phyloP scores from a whole-genome alignment of 2,797 vertebrate species.

The Enteromius paludinosus region DNA sequence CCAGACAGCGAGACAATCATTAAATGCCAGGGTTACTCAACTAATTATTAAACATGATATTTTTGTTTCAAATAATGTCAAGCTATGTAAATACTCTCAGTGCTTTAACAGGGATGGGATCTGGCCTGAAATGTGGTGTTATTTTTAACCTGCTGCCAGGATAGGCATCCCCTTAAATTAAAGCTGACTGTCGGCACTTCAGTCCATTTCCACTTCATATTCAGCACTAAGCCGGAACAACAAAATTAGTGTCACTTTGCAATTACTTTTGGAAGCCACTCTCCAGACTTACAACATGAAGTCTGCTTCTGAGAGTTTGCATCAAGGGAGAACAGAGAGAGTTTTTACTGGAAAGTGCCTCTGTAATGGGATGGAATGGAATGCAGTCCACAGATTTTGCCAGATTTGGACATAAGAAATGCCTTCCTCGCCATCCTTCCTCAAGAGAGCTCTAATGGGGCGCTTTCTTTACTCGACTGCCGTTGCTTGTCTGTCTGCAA shows the following conservation, averaged over 20 bases:
- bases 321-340: conserved; percentile 5
- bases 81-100: conserved; percentile 7
- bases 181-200: conserved; percentile 32
- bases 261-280: conserved; percentile 30
- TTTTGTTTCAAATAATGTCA: conserved; percentile 23
- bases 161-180: conserved; percentile 30
- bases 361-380: conserved; percentile 48
- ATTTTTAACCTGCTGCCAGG: conserved; percentile 18
- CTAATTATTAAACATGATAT: conserved; percentile 16
- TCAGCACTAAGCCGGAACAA: conserved; percentile 26
- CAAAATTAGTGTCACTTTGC: conserved; percentile 46
- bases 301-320: conserved; percentile 3
- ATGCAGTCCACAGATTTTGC: conserved; percentile 44
- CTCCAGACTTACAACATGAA: conserved; percentile 1
- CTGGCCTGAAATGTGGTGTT: conserved; percentile 2
- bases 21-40: conserved; percentile 18
- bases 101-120: neutral
- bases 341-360: conserved; percentile 36
- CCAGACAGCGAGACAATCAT: neutral
- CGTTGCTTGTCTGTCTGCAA: neutral
- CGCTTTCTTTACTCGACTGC: neutral
- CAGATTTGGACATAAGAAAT: conserved; percentile 35
- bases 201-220: conserved; percentile 41
- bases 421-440: conserved; percentile 37
- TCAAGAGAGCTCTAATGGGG: conserved; percentile 33